These are phyloP conservation scores for Zelleria hepariella DNA, from an alignment of 2,888 invertebrate genomes.

Conservation along the genomic window DNA sequence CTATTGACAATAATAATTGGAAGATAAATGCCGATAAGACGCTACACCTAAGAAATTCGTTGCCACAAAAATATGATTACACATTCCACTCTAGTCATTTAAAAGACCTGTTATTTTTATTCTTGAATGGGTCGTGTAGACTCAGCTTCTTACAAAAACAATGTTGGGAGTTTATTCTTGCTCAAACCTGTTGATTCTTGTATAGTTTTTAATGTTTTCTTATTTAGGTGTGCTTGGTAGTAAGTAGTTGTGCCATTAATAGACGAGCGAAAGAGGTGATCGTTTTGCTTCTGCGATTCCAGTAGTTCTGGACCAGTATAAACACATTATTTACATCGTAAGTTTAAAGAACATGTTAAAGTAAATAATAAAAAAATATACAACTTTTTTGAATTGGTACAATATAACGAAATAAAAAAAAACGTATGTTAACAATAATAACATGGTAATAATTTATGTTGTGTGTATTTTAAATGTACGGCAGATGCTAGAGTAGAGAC, in stretches of 20 bases:
- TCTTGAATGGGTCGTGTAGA: background rate
- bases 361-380: slow-evolving; percentile 41
- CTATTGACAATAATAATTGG: slow-evolving; percentile 3
- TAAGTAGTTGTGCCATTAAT: slow-evolving; percentile 29
- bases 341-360: slow-evolving; percentile 43
- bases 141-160: slow-evolving; percentile 2
- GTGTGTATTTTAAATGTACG: slow-evolving; percentile 63
- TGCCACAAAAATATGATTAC: slow-evolving; percentile 37
- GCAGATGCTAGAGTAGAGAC: slow-evolving; percentile 64
- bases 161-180: slow-evolving; percentile 44
- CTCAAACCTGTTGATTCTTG: slow-evolving; percentile 54
- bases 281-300: slow-evolving; percentile 40
- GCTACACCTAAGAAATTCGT: slow-evolving; percentile 17
- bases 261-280: slow-evolving; percentile 24
- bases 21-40: background rate
- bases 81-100: slow-evolving; percentile 69
- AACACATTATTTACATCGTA: slow-evolving; percentile 43
- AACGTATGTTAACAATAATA: slow-evolving; percentile 37
- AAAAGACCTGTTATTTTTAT: background rate
- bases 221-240: slow-evolving; percentile 1
- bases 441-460: slow-evolving; percentile 33
- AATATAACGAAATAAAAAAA: slow-evolving; percentile 35
- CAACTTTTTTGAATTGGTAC: slow-evolving; percentile 60
- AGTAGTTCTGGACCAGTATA: slow-evolving; percentile 61
- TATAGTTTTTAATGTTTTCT: slow-evolving; percentile 45